Conservation (phyloP, 2,113 vertebrate genomes). For the Pholis gunnellus region DNA sequence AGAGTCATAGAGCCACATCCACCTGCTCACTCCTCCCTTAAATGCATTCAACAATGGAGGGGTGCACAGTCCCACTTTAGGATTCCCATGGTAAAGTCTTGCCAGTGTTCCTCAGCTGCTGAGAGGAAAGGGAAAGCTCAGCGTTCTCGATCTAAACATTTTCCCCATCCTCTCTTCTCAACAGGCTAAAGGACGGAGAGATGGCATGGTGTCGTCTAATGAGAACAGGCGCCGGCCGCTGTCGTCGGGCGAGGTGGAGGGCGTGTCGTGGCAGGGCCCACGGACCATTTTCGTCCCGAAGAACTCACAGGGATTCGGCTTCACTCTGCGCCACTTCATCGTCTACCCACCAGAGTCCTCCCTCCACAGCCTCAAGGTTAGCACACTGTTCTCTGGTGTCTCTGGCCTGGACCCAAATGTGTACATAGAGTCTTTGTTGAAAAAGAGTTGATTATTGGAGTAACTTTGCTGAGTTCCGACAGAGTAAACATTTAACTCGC, state of each 20-base stretch:
- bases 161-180: conserved; percentile 14
- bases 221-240: conserved; percentile 76
- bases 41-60: not conserved
- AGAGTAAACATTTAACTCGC: too few species aligned
- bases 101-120: not conserved
- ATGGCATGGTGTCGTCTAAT: conserved; percentile 85
- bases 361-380: conserved; percentile 88
- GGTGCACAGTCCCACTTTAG: conserved; percentile 10
- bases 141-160: not conserved
- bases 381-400: not conserved
- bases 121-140: not conserved
- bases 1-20: conserved; percentile 35
- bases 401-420: not conserved
- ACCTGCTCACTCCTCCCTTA: conserved; percentile 35
- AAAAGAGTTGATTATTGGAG: not conserved
- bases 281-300: conserved; percentile 89
- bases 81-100: conserved; percentile 15
- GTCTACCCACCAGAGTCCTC: conserved; percentile 94
- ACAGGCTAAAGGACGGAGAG: conserved; percentile 84
- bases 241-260: conserved; percentile 77
- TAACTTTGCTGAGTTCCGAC: not conserved
- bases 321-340: conserved; percentile 98
- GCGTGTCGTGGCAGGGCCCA: conserved; percentile 85
- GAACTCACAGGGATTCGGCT: conserved; percentile 92
- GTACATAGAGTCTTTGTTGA: not conserved